Evolutionary conservation across 2,888 invertebrate genomes (phyloP), one percentile per base, ranked within the genome.

Genomic region (Dryobotodes eremita): DNA sequence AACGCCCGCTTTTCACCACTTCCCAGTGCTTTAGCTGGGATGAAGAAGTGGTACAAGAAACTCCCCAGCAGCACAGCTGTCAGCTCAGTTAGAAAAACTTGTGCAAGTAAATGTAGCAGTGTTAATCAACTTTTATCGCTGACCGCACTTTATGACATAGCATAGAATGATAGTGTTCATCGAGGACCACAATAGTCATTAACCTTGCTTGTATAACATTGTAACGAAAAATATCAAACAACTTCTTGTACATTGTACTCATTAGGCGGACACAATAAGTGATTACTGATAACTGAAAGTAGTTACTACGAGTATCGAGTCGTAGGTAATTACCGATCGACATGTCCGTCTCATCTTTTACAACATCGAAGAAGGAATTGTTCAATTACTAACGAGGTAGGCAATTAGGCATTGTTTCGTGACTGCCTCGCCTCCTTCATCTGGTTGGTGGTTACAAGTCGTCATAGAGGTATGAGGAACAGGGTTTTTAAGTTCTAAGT

Each of bases 201-300:
- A 46, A 59, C 0, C 20, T 72, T 57, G 26, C 17, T 59, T 59
- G 36, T 55, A n/a, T 10, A 36, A 55, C 77, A 65, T 76, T 77
- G 42, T 77, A 46, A 31, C 23, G 66, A 42, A 77, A 68, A 55
- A 55, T 55, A 77, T 55, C n/a, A 68, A 77, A 77, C 68, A 55
- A 55, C 15, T 20, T 70, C 17, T 36, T 11, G 8, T 57, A 71
- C 17, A 17, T 31, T 55, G 53, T 46, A 71, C 17, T 31, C 31
- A 71, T 65, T 46, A 70, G 2, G 66, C 68, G 5, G 31, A 77
- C 11, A 80, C 71, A 81, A 82, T 81, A 20, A 31, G 57, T 71
- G 42, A 82, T 82, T 77, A 77, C 36, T 5, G 26, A 68, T 62
- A 71, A 50, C 36, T 15, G 11, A 71, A 66, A 6, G 26, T 77